Percentiles rank a stretch among this genome's conserved stretches.
Evolutionary conservation across 2,113 vertebrate species (phyloP).

Genomic region (Echinops telfairi): DNA sequence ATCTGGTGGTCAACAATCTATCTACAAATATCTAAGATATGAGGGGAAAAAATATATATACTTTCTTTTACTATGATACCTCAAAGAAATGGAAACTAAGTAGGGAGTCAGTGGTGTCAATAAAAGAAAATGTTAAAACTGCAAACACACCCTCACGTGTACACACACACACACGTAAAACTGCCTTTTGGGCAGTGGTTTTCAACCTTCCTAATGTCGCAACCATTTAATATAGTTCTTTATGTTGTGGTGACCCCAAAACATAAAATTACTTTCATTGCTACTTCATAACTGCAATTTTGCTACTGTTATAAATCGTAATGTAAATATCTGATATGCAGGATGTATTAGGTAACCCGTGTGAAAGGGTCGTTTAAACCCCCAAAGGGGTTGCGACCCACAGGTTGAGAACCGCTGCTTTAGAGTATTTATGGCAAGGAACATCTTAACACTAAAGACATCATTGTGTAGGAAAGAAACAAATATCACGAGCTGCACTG

Average conservation of each 20-base stretch:
- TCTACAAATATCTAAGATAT: constrained; percentile 45
- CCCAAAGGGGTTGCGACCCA: no score
- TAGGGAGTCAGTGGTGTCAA: neutral
- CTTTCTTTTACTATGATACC: neutral
- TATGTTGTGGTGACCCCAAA: no score
- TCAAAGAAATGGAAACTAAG: constrained; percentile 20
- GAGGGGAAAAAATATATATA: constrained; percentile 20
- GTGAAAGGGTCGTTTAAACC: no score
- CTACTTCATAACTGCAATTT: no score
- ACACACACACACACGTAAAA: neutral
- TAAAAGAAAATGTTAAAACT: neutral
- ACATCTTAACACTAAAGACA: neutral
- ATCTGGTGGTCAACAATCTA: neutral
- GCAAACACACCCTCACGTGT: neutral
- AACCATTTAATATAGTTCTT: no score
- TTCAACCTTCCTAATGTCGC: no score
- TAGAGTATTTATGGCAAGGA: neutral
- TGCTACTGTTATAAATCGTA: no score
- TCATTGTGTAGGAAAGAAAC: constrained; percentile 15
- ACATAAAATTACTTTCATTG: no score
- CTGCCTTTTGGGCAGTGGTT: neutral
- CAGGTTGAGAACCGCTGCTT: no score
- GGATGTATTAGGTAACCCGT: no score
- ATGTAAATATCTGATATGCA: no score
- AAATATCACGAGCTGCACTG: neutral